Conservation (phyloP, 2,797 vertebrate genomes). For the Lerista edwardsae region DNA sequence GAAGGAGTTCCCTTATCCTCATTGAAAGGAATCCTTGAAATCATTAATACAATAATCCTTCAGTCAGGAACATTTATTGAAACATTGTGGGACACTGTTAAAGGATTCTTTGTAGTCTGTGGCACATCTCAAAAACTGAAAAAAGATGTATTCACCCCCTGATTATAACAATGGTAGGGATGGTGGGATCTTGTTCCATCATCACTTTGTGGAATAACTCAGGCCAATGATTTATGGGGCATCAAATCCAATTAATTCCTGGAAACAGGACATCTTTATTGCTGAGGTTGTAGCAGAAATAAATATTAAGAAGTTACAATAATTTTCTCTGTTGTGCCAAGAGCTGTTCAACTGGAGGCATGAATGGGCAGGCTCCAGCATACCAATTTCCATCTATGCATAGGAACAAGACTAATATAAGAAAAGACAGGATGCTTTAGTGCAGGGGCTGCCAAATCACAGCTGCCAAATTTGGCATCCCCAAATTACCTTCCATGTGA, state of each 20-base stretch:
- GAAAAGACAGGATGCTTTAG: neutral
- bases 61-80: slow-evolving; percentile 70
- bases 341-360: slow-evolving; percentile 39
- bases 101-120: slow-evolving; percentile 70
- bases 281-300: slow-evolving; percentile 73
- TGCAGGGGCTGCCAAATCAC: too few relatives aligned
- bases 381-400: slow-evolving; percentile 4
- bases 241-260: slow-evolving; percentile 76
- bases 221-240: slow-evolving; percentile 78
- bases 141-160: slow-evolving; percentile 78
- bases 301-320: slow-evolving; percentile 71
- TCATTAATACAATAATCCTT: slow-evolving; percentile 62
- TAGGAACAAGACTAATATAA: slow-evolving; percentile 22
- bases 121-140: slow-evolving; percentile 67
- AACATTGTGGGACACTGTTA: slow-evolving; percentile 70
- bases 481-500: too few relatives aligned
- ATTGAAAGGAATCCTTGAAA: slow-evolving; percentile 75
- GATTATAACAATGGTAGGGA: slow-evolving; percentile 74
- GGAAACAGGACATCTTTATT: slow-evolving; percentile 64
- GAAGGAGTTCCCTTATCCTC: slow-evolving; percentile 57
- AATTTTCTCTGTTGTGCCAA: slow-evolving; percentile 62
- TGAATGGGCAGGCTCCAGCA: slow-evolving; percentile 20
- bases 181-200: slow-evolving; percentile 69
- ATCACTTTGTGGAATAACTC: slow-evolving; percentile 70
- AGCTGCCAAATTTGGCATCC: too few relatives aligned